Base-by-base conservation (phyloP, 1,140 invertebrate genomes). In the Calycopis cecrops region DNA sequence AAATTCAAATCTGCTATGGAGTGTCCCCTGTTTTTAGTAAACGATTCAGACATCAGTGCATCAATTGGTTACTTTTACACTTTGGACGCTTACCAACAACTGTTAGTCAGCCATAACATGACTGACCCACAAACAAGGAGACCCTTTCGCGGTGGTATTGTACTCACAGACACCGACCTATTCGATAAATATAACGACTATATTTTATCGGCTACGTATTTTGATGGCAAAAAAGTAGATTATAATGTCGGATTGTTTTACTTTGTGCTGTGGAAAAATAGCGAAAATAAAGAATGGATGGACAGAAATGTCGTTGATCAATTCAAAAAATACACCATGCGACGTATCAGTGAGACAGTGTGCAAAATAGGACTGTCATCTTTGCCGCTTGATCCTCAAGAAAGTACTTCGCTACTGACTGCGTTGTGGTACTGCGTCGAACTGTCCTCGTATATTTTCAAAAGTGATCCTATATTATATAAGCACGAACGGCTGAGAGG, bases 251-350 rank as follows among this genome's bases (percentile, higher is more conserved):
- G 69, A 0, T 51, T 72, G 11, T 72, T 72, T 33, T 72, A 72
- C 34, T 72, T 49, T 12, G 57, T 67, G 18, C 44, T 72, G 40
- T 72, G 60, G 67, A 72, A 69, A 44, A 69, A 61, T 51, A 63
- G 62, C 37, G 69, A 72, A 50, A 62, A 57, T n/a, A 73, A 73
- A 57, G 55, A 67, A 48, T 73, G 70, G 70, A 73, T 73, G 70
- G 67, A 73, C 40, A 58, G 35, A 60, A 73, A 73, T 44, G 61
- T 73, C 3, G 55, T 67, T 8, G 61, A 69, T 50, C 59, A 62
- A 33, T 67, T 73, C 10, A 73, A 66, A 17, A 63, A 65, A 14
- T 73, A 73, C 21, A 38, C 48, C 3, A 54, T 73, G 59, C 51
- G 67, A 54, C 64, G 70, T 42, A 57, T 73, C 4, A 60, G 52